Percentiles rank a stretch among this genome's conserved stretches.
Conservation (phyloP, 2,888 invertebrate species). For the Strigamia maritima region DNA sequence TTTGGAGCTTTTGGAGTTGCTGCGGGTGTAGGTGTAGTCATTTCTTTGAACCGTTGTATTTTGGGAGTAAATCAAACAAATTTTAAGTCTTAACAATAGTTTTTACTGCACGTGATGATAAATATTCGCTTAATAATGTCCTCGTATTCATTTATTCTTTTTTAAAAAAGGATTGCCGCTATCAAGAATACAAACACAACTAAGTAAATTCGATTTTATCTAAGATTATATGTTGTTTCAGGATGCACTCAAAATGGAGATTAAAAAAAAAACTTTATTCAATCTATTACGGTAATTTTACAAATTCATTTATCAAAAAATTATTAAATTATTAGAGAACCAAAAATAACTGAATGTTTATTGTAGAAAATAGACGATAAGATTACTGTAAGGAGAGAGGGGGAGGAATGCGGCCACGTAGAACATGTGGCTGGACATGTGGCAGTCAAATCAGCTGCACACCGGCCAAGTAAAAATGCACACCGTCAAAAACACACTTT, state of each 20-base stretch:
- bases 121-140: too few relatives aligned
- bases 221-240: neutral
- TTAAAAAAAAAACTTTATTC: neutral
- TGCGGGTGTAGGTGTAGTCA: too few relatives aligned
- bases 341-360: slow-evolving; percentile 34
- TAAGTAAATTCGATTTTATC: neutral
- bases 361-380: too few relatives aligned
- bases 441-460: too few relatives aligned
- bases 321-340: slow-evolving; percentile 7
- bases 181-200: neutral
- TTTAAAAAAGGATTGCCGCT: neutral
- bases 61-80: too few relatives aligned
- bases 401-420: too few relatives aligned
- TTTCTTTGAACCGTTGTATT: neutral
- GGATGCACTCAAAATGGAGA: neutral
- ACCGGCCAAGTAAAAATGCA: too few relatives aligned
- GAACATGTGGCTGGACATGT: too few relatives aligned
- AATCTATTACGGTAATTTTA: slow-evolving; percentile 9
- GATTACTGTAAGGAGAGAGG: too few relatives aligned
- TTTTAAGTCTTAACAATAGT: neutral
- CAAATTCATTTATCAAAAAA: slow-evolving; percentile 27
- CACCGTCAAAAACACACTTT: too few relatives aligned
- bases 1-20: too few relatives aligned
- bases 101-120: neutral
- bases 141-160: neutral